These are phyloP conservation scores for Phrynocephalus versicolor DNA, from an alignment of 2,113 vertebrate genomes.

Conservation along the genomic window DNA sequence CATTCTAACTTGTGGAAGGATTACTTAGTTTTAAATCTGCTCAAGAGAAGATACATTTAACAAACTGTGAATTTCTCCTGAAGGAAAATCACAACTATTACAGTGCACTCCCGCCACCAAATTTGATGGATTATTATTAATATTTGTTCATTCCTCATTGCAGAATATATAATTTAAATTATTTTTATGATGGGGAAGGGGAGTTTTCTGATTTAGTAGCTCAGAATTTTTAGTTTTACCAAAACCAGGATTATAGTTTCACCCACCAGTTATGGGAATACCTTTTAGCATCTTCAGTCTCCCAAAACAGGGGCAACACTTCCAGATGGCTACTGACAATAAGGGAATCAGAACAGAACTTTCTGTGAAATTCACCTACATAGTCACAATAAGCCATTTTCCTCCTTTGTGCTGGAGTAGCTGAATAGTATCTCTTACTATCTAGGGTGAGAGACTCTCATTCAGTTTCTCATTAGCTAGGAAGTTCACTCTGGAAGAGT, in stretches of 20 bases:
- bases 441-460: not conserved
- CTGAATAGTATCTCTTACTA: not conserved
- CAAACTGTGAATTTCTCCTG: not conserved
- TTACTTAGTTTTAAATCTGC: not conserved
- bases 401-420: not conserved
- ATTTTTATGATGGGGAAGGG: too few relatives aligned
- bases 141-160: too few relatives aligned
- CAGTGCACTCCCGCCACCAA: not conserved
- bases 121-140: not conserved
- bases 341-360: not conserved
- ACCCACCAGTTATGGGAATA: not conserved
- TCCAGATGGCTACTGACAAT: not conserved
- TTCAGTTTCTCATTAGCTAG: not conserved
- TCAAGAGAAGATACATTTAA: not conserved
- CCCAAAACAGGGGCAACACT: not conserved
- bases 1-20: not conserved
- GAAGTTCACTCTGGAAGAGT: not conserved
- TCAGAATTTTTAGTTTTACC: not conserved
- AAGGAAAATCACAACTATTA: not conserved
- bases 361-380: not conserved
- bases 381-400: not conserved
- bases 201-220: not conserved
- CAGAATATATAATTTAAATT: not conserved
- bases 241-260: not conserved
- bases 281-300: not conserved